These are phyloP conservation scores for Eupithecia vulgata DNA, from an alignment of 2,888 invertebrate genomes.

Conservation along the genomic window DNA sequence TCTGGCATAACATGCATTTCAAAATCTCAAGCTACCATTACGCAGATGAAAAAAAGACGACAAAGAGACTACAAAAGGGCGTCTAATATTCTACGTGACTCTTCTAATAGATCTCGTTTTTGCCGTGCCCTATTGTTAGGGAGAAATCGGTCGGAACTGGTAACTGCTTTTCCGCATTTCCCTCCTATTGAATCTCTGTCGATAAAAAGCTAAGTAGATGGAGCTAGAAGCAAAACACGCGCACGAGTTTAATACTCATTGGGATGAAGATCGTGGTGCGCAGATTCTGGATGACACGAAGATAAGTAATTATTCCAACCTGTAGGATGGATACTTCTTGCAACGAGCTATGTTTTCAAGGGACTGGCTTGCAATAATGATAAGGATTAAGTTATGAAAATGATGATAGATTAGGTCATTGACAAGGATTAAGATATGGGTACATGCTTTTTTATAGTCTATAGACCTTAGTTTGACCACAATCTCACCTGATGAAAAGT, in stretches of 20 bases:
- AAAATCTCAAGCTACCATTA: constrained; percentile 40
- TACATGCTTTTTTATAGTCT: too few relatives aligned
- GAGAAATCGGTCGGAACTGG: constrained; percentile 73
- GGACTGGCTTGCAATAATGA: too few relatives aligned
- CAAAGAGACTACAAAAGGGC: constrained; percentile 56
- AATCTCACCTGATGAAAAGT: too few relatives aligned
- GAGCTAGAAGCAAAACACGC: constrained; percentile 35
- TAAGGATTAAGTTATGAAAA: background rate
- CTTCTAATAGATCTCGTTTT: constrained; percentile 63
- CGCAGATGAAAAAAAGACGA: constrained; percentile 22
- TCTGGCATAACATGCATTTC: background rate
- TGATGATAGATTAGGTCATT: background rate
- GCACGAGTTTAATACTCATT: background rate
- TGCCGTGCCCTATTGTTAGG: constrained; percentile 64
- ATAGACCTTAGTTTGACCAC: too few relatives aligned
- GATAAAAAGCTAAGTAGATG: constrained; percentile 30
- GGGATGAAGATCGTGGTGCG: background rate
- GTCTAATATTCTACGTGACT: constrained; percentile 80
- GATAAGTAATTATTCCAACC: background rate
- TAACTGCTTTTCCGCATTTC: constrained; percentile 72
- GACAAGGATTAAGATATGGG: background rate
- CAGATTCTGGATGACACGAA: background rate
- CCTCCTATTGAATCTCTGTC: constrained; percentile 38
- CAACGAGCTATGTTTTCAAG: too few relatives aligned
- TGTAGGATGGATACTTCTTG: background rate